Evolutionary conservation across 2,888 invertebrate species (phyloP).

Genomic region (Synergus umbraculus): DNA sequence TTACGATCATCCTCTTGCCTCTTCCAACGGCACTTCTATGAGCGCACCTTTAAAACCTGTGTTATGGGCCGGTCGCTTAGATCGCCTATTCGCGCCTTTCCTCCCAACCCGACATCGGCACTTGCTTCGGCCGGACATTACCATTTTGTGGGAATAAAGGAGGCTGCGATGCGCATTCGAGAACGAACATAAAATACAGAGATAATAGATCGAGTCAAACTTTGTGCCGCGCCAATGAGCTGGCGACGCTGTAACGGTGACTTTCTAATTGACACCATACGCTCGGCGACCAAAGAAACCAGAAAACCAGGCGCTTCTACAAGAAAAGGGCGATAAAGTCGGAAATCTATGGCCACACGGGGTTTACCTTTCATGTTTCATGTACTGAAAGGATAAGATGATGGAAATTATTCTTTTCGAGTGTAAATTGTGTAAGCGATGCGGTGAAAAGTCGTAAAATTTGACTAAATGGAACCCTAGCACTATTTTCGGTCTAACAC

Average conservation of each 20-base stretch:
- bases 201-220: conserved; percentile 51
- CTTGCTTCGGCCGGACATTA: conserved; percentile 43
- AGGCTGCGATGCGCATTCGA: conserved; percentile 11
- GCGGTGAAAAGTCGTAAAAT: conserved; percentile 11
- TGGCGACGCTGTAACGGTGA: conserved; percentile 28
- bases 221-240: conserved; percentile 28
- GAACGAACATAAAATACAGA: conserved; percentile 49
- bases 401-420: conserved; percentile 25
- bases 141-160: conserved; percentile 51
- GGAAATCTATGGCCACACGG: conserved; percentile 30
- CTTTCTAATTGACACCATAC: conserved; percentile 39
- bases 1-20: conserved; percentile 63
- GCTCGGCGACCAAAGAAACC: neutral
- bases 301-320: neutral
- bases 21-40: conserved; percentile 45
- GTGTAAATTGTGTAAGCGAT: neutral
- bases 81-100: conserved; percentile 12
- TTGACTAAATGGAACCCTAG: conserved; percentile 8
- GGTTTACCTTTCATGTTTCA: conserved; percentile 19
- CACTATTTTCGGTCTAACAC: conserved; percentile 1
- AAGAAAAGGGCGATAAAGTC: conserved; percentile 22
- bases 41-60: conserved; percentile 11
- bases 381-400: neutral
- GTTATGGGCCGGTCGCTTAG: neutral
- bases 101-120: conserved; percentile 3